Evolutionary conservation across 35 echinoderm and acorn worm species (phyloP).

Genomic region (Holothuria glaberrima): DNA sequence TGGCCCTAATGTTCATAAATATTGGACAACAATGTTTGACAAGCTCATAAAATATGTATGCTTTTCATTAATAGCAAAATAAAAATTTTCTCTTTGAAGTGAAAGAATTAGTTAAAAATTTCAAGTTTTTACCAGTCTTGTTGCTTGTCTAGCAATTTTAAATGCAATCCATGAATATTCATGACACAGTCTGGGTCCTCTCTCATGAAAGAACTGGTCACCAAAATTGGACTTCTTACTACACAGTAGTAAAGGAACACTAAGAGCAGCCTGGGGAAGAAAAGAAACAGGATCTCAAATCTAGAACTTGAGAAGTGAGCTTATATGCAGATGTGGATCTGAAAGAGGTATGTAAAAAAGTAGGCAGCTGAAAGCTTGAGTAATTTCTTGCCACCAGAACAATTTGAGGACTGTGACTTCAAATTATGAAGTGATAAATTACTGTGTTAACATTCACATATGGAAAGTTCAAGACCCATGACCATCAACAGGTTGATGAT

Average conservation of each 20-base stretch:
- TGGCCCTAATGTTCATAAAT: background rate
- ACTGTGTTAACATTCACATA: too few species aligned
- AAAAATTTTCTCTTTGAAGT: background rate
- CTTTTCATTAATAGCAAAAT: background rate
- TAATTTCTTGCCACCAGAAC: too few species aligned
- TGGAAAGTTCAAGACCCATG: too few species aligned
- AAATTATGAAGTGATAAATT: too few species aligned
- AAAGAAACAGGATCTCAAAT: background rate
- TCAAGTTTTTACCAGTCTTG: constrained; percentile 75
- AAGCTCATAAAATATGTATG: too few species aligned
- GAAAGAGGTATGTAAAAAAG: too few species aligned
- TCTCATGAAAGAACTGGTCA: constrained; percentile 64
- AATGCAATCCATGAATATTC: constrained; percentile 81
- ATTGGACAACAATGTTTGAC: too few species aligned
- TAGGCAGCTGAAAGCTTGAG: too few species aligned
- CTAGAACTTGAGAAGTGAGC: too few species aligned
- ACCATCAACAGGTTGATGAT: too few species aligned
- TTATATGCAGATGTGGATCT: too few species aligned
- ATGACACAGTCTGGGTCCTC: constrained; percentile 44
- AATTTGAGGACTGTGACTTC: too few species aligned
- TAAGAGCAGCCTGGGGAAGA: constrained; percentile 74
- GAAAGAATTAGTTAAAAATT: background rate
- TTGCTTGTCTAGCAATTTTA: constrained; percentile 91
- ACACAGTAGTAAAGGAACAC: constrained; percentile 69
- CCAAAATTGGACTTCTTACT: constrained; percentile 45